Evolutionary conservation across 2,113 vertebrate genomes (phyloP), one percentile per base, ranked within the genome.

Genomic region (Columba janthina): DNA sequence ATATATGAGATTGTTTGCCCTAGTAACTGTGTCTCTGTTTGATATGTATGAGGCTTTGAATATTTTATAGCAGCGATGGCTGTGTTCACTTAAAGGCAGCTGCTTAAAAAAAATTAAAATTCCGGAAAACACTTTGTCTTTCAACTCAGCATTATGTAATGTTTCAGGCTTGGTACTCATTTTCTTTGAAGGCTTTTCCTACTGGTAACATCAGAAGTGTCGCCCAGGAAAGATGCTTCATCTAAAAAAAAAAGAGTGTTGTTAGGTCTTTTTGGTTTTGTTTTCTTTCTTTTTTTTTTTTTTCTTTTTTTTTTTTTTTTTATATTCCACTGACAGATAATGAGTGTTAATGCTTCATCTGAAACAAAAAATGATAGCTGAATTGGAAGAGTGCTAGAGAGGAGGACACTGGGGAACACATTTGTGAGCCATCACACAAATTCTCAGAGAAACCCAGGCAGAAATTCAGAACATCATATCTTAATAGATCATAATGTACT

Each of bases 1-100:
- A 58, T 92, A 50, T 54, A 40, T 81, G 88, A 93, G 81, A 90
- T 61, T 93, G 90, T 96, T 94, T 97, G 95, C 85, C 88, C 91
- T 93, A 91, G 91, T 96, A 96, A 97, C 91, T 94, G 65, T 93
- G 89, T 58, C 81, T 97, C 89, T 95, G 81, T 97, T 96, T 97
- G 96, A 97, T 97, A 95, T 96, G 95, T 93, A 97, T 96, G 94
- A 97, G 84, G 86, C 71, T 88, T 89, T 97, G 94, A 97, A 97
- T 97, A 97, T 97, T 97, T 97, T 95, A 97, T 97, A 95, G 62
- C 88, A 87, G 73, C 46, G 75, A 93, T 93, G 94, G 69, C 90
- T 96, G 90, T 92, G 80, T 96, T 96, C 93, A 96, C 88, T 95
- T 95, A 90, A 93, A 96, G 89, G 93, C 84, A 91, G 90, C 90